Base-by-base conservation (phyloP, 1,140 invertebrate species). In the Melanaphis sacchari region DNA sequence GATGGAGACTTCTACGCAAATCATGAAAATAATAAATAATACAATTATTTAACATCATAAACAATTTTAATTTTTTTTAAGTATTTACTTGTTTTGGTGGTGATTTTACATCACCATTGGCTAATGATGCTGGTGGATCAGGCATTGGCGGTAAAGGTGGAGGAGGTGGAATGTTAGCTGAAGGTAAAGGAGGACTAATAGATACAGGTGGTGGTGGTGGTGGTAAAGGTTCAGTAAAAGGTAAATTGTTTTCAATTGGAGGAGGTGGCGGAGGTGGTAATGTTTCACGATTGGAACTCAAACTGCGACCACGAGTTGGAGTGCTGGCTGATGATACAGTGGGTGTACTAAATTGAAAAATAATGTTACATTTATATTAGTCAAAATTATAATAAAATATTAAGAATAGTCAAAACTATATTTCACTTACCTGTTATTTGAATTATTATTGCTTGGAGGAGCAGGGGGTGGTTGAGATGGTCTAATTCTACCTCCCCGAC, bases 241-340 rank as follows among this genome's bases (percentile, higher is more conserved):
- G 96, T 92, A 96, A 95, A 43, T 96, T 96, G 93, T 96, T 96
- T 4, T 95, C 96, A 95, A 94, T 96, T 95, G 95, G 95, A 49
- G 94, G 98, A 41, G 98, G 98, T 84, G 98, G 98, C 6, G 98
- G 98, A n/a, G 98, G 98, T 52, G 98, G 98, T 94, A 98, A 95
- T 76, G 96, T 97, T 94, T 98, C 97, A 93, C 97, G 96, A 93
- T 96, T 96, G 38, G 96, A 96, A 90, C 96, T 96, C 95, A 97
- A 96, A 94, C 96, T 97, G 94, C 94, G 88, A 94, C 96, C 96
- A 93, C 97, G 95, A 38, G 97, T 97, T 59, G 97, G 97, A 38
- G 97, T 97, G 94, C 96, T 96, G 93, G 96, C 96, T 88, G 97
- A 96, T 93, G 97, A 95, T 15, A 96, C 95, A n/a, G 96, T 97